Percentiles rank a stretch among this genome's conserved stretches.
phyloP scores from a whole-genome alignment of 1,140 invertebrate genomes.

The Scylla paramamosain region DNA sequence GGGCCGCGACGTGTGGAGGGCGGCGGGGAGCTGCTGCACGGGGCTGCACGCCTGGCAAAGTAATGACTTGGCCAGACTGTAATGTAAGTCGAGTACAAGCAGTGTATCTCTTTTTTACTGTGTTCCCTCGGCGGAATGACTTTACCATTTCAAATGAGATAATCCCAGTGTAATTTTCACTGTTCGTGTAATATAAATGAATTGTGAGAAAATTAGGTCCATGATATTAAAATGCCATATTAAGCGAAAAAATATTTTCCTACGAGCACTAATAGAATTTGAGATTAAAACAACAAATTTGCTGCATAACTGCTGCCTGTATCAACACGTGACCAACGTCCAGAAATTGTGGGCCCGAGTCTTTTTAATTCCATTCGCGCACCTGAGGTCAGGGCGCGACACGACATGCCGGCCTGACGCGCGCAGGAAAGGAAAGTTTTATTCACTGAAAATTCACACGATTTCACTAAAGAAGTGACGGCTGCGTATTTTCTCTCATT shows the following conservation, averaged over 20 bases:
- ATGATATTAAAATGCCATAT: background rate
- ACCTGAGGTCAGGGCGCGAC: too few relatives aligned
- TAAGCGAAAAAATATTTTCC: background rate
- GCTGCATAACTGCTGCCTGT: background rate
- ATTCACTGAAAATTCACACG: background rate
- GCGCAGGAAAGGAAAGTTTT: background rate
- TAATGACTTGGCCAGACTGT: background rate
- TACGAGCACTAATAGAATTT: background rate
- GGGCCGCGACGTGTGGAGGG: background rate
- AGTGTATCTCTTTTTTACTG: conserved; percentile 10
- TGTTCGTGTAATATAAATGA: background rate
- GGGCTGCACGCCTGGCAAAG: background rate
- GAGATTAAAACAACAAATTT: conserved; percentile 6
- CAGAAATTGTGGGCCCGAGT: too few relatives aligned
- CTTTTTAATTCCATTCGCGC: too few relatives aligned
- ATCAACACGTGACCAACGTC: too few relatives aligned
- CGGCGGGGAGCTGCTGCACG: background rate
- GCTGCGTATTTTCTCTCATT: background rate
- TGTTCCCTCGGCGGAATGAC: background rate
- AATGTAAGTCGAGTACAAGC: conserved; percentile 1
- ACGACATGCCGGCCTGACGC: background rate
- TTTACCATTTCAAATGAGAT: background rate
- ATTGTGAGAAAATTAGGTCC: background rate
- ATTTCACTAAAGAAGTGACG: background rate
- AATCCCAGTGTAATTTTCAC: background rate